Conservation (phyloP, 1,140 invertebrate species). For the Aphidius gifuensis region DNA sequence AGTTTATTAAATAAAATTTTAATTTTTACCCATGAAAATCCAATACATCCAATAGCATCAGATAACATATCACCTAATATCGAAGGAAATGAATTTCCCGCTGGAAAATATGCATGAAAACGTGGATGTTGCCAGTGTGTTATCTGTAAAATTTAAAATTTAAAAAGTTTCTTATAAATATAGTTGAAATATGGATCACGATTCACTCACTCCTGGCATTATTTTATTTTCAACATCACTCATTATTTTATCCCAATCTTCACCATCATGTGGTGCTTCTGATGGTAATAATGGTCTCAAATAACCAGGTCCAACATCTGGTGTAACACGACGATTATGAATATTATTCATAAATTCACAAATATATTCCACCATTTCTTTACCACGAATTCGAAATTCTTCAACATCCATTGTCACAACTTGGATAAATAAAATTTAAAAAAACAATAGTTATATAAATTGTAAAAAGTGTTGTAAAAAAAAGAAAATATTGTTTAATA, state of each 20-base stretch:
- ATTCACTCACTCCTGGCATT: slow-evolving; percentile 86
- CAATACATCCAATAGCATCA: slow-evolving; percentile 87
- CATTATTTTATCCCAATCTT: slow-evolving; percentile 92
- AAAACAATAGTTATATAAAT: background rate
- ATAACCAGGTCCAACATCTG: slow-evolving; percentile 90
- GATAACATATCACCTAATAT: slow-evolving; percentile 91
- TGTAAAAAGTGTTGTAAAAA: background rate
- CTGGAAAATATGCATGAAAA: slow-evolving; percentile 95
- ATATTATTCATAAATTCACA: slow-evolving; percentile 92
- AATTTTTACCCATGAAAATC: slow-evolving; percentile 82
- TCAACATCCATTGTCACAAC: slow-evolving; percentile 72
- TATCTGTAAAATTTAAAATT: slow-evolving; percentile 56
- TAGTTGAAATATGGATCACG: background rate
- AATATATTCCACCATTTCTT: slow-evolving; percentile 98
- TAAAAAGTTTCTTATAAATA: slow-evolving; percentile 8
- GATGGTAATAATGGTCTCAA: slow-evolving; percentile 77
- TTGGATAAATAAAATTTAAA: slow-evolving; percentile 1
- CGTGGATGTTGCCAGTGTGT: slow-evolving; percentile 96
- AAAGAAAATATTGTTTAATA: background rate
- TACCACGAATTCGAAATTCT: slow-evolving; percentile 85
- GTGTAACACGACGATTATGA: slow-evolving; percentile 77
- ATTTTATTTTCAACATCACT: slow-evolving; percentile 92
- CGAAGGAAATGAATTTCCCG: slow-evolving; percentile 91
- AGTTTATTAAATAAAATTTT: background rate
- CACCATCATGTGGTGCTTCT: slow-evolving; percentile 81